phyloP scores from a whole-genome alignment of 2,797 vertebrate species.

The Ctenopoma multispine region DNA sequence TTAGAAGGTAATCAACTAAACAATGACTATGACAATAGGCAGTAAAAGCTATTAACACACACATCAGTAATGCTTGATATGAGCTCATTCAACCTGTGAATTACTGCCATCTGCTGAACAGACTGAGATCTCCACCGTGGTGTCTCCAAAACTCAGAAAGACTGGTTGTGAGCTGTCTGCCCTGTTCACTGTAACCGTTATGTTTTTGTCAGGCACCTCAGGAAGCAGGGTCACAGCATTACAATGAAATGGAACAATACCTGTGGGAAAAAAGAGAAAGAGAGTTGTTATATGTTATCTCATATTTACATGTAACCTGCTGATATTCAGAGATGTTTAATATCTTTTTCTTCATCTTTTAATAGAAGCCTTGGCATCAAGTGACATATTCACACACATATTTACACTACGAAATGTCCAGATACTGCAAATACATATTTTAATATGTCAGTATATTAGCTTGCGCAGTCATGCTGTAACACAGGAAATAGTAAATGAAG shows the following conservation, averaged over 20 bases:
- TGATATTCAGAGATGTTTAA: no score
- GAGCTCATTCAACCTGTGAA: constrained; percentile 68
- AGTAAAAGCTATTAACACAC: background rate
- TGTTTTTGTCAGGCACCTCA: constrained; percentile 68
- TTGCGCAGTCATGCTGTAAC: background rate
- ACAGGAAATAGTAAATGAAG: background rate
- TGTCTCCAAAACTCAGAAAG: constrained; percentile 70
- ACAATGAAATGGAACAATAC: constrained; percentile 62
- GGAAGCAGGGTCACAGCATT: constrained; percentile 57
- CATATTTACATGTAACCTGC: no score
- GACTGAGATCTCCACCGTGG: constrained; percentile 69
- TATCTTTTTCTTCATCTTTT: background rate
- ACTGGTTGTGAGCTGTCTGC: constrained; percentile 34
- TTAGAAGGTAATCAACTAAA: background rate
- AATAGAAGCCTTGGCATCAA: background rate
- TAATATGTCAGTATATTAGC: background rate
- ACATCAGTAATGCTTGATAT: background rate
- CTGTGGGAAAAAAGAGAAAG: constrained; percentile 36
- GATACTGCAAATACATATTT: background rate
- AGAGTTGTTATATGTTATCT: no score
- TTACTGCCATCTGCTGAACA: constrained; percentile 83
- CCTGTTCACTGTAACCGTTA: constrained; percentile 70
- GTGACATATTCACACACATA: background rate
- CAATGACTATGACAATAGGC: no score
- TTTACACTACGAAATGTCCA: background rate